Evolutionary conservation across 2,113 vertebrate genomes (phyloP), one percentile per base, ranked within the genome.

Genomic region (Burhinus oedicnemus): DNA sequence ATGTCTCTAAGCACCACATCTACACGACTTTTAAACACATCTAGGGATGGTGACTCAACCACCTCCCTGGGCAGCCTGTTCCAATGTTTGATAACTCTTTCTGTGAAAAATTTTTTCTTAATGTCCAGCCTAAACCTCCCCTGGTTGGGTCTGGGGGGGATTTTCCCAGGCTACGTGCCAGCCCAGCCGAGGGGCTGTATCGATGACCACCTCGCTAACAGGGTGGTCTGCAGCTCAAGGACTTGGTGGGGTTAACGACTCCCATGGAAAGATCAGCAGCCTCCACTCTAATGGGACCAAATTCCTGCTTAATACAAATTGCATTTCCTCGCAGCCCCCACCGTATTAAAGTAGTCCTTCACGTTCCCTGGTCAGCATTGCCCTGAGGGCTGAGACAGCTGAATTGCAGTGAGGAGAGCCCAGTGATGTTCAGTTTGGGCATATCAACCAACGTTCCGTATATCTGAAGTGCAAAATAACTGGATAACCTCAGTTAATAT

Each of bases 201-300:
- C 8, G 2, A 8, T 6, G 23, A 38, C n/a, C 72, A 6, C 40
- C 21, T 15, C 2, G 8, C 36, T 25, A 11, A 32, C 0, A 7
- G 20, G 42, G 40, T 18, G 11, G 22, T 16, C 15, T 16, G 58
- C 16, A 36, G 55, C 60, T 34, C 1, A 1, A n/a, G 16, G 22
- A 14, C 51, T 71, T 4, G 0, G 3, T 22, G 40, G 45, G 15
- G 20, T 57, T 51, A 68, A 14, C 2, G 21, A 1, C 42, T 20
- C 7, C 15, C 0, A 0, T 7, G 47, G 34, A 29, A n/a, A 19
- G 60, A 29, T 38, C 51, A n/a, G 4, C 32, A 44, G 60, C 32
- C 32, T 74, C 47, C 19, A 1, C 12, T 69, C 45, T 49, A 62
- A 38, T 1, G 0, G 34, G 75, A 54, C 14, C 51, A 26, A 47